Base-by-base conservation (phyloP, 2,797 vertebrate genomes). In the Gymnodraco acuticeps region DNA sequence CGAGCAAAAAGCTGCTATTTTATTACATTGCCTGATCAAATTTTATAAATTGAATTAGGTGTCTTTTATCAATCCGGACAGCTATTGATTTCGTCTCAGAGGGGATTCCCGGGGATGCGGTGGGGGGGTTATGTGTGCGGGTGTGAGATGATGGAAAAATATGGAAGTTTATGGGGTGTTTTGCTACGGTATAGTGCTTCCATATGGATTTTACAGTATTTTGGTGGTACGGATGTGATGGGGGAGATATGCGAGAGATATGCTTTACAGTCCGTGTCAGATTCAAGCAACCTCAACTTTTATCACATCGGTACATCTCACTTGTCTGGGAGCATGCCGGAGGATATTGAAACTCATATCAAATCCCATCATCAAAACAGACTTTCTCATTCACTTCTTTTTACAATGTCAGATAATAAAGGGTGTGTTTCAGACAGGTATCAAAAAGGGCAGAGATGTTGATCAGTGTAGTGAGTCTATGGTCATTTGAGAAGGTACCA, bases 41-140 rank as follows among this genome's bases (percentile, higher is more conserved):
- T 94, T 38, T 87, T 80, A 78, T 58, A 87, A 91, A 93, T 92
- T 85, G 64, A 91, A 87, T 91, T 87, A 87, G 67, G 67, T 31
- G 48, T 86, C 52, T 71, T 84, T 88, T 90, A 86, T 91, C 87
- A 85, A 78, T 71, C 38, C 77, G 64, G 73, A 80, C 75, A 70
- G 89, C 53, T 78, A 79, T 88, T 77, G 75, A 81, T 91, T 91
- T 77, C 76, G 81, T 77, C 75, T 90, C 78, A 60, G 70, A 66
- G 75, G 73, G 67, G 80, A 73, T 68, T 60, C 53, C 27, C 6
- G 1, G 64, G 48, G 58, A 63, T 78, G 54, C 17, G 31, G 62
- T 27, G 27, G 27, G 27, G 27, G 53, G 78, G 67, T 64, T 72
- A 19, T 70, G 59, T 52, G 14, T 42, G 77, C 41, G 69, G 75